These are phyloP conservation scores for Odontocolon sp. DNA, from an alignment of 2,888 invertebrate genomes.

Conservation along the genomic window DNA sequence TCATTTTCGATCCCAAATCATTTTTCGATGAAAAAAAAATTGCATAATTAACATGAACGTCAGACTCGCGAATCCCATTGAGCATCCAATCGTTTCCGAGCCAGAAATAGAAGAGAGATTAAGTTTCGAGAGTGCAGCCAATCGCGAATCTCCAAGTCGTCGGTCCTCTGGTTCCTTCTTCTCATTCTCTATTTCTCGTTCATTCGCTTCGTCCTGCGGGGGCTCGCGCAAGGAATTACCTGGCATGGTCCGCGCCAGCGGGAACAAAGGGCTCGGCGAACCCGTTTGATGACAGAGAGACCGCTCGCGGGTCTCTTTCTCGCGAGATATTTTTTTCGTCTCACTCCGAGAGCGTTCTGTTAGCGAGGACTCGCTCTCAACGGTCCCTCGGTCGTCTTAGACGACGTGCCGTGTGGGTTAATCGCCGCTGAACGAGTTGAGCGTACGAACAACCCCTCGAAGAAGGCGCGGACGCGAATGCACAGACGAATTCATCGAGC, in stretches of 20 bases:
- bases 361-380: too few relatives aligned
- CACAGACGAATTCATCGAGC: neutral
- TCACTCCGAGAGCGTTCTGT: constrained; percentile 2
- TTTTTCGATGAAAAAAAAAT: neutral
- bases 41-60: constrained; percentile 36
- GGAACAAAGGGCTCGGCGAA: constrained; percentile 58
- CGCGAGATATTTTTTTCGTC: constrained; percentile 5
- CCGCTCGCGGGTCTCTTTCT: constrained; percentile 21
- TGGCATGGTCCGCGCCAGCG: constrained; percentile 23
- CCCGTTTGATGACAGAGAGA: constrained; percentile 60
- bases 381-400: constrained; percentile 18
- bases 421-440: constrained; percentile 40
- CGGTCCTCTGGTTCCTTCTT: constrained; percentile 6
- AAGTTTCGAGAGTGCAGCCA: constrained; percentile 45
- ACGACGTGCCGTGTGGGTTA: constrained; percentile 26
- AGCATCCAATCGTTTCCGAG: constrained; percentile 28
- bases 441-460: neutral
- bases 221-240: constrained; percentile 48
- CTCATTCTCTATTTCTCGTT: neutral
- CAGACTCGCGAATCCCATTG: constrained; percentile 26
- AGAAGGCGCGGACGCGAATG: too few relatives aligned
- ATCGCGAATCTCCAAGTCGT: constrained; percentile 34
- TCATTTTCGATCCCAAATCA: neutral
- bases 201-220: neutral
- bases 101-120: constrained; percentile 25